Evolutionary conservation across 2,888 invertebrate species (phyloP), one percentile per base, ranked within the genome.

Genomic region (Saturnia pavonia): DNA sequence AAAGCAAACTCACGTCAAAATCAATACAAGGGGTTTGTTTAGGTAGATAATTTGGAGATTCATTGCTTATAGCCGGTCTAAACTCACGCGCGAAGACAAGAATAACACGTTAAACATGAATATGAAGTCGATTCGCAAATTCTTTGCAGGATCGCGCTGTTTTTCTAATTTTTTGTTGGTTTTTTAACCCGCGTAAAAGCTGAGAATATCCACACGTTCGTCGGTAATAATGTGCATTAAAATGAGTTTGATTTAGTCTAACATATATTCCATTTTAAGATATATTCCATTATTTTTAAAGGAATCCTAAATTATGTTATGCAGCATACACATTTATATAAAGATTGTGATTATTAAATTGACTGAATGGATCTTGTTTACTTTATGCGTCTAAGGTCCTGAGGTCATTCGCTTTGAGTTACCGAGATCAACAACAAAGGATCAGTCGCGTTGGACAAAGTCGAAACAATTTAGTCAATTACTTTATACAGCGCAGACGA

Each of bases 391-490:
- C 27, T 63, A 34, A 63, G 34, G 34, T 63, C 14, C 16, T 57
- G 66, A 70, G 70, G 69, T 66, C 51, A 51, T 70, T 70, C 22
- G 34, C 68, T 68, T 51, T 34, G 22, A 25, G 42, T 19, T 40
- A 65, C 34, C 40, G 65, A n/a, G 51, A 48, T 54, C 51, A 67
- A 22, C 65, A 70, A 70, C 70, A 70, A 70, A 67, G 67, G 68
- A 71, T 68, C 48, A 51, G 11, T 51, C 34, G 65, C 45, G 63
- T 67, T 40, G 70, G 14, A 8, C 70, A 70, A 70, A 71, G 71
- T 71, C 63, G 68, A 51, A 71, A 71, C 71, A 71, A 71, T 71
- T 71, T 60, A 71, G 65, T 63, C 66, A 69, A 70, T 69, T 68
- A 69, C 67, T 57, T 63, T 57, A 54, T 54, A 51, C 67, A 51